Evolutionary conservation across 2,888 invertebrate genomes (phyloP).

Genomic region (Ennomos quercinarius): DNA sequence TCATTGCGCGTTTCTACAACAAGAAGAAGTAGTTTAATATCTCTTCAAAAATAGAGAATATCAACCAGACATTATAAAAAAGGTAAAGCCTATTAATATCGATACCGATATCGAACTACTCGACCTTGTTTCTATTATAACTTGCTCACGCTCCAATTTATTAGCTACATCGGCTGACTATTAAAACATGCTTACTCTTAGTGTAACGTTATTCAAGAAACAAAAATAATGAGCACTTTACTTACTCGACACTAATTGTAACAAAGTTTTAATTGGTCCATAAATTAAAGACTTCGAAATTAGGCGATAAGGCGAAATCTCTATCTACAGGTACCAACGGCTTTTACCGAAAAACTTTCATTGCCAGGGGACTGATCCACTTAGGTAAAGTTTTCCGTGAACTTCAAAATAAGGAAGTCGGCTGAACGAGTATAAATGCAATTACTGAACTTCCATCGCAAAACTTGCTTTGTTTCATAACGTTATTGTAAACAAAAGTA

Average conservation of each 20-base stretch:
- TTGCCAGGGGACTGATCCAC: slow-evolving; percentile 60
- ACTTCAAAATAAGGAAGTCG: slow-evolving; percentile 65
- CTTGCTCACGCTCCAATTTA: slow-evolving; percentile 31
- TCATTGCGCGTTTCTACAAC: too few species aligned
- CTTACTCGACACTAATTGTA: slow-evolving; percentile 28
- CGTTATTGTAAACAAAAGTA: slow-evolving; percentile 50
- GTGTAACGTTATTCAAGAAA: slow-evolving; percentile 1
- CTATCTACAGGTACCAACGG: slow-evolving; percentile 49
- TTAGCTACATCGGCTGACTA: slow-evolving; percentile 17
- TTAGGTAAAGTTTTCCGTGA: slow-evolving; percentile 60
- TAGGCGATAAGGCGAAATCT: slow-evolving; percentile 45
- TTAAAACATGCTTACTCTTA: slow-evolving; percentile 5
- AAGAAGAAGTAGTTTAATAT: too few species aligned
- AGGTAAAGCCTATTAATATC: slow-evolving; percentile 22
- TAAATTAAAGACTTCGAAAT: slow-evolving; percentile 38
- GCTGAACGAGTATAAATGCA: slow-evolving; percentile 60
- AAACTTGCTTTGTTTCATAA: slow-evolving; percentile 41
- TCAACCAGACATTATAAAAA: slow-evolving; percentile 10
- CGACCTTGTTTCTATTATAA: slow-evolving; percentile 36
- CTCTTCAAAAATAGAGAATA: background rate
- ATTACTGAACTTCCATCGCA: slow-evolving; percentile 54
- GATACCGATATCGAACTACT: slow-evolving; percentile 17
- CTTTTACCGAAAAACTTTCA: slow-evolving; percentile 54
- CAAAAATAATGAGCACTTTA: slow-evolving; percentile 19
- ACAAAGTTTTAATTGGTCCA: slow-evolving; percentile 35